phyloP scores from a whole-genome alignment of 1,140 invertebrate species.

The Aphelenchoides avenae region DNA sequence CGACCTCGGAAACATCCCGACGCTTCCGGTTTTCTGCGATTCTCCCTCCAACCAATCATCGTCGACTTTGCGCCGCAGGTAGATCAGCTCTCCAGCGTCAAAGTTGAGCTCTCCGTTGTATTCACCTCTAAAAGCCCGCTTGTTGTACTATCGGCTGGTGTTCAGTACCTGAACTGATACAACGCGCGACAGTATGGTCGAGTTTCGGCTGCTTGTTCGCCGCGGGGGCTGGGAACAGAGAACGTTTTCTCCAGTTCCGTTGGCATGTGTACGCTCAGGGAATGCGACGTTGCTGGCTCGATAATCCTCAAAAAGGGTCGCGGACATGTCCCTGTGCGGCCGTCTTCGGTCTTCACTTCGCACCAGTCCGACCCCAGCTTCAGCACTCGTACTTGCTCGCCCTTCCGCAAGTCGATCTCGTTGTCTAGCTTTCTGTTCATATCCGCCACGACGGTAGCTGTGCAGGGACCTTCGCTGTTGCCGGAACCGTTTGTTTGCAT shows the following conservation, averaged over 20 bases:
- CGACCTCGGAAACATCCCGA: conserved; percentile 35
- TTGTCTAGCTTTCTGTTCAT: background rate
- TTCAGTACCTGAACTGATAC: conserved; percentile 38
- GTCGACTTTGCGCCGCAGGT: conserved; percentile 23
- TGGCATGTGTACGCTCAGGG: too few relatives aligned
- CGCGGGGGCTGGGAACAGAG: too few relatives aligned
- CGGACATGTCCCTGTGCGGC: background rate
- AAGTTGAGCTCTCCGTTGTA: conserved; percentile 40
- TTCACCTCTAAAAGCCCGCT: conserved; percentile 42
- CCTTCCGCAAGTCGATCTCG: background rate
- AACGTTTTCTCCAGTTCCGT: too few relatives aligned
- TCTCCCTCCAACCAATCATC: conserved; percentile 47
- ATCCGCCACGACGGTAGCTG: background rate
- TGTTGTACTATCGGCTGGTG: background rate
- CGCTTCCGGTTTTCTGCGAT: conserved; percentile 13
- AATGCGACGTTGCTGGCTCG: too few relatives aligned
- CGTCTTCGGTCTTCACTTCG: conserved; percentile 10
- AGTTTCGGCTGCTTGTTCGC: conserved; percentile 17
- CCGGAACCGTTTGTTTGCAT: background rate
- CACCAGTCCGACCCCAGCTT: conserved; percentile 2
- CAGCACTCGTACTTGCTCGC: background rate
- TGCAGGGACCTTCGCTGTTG: background rate
- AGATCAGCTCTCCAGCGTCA: conserved; percentile 37
- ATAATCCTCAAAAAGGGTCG: background rate
- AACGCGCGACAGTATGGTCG: conserved; percentile 33